A percentile compares a stretch with the other conserved stretches of the same genome.
These are phyloP conservation scores for Vombatus ursinus DNA, from an alignment of 2,113 vertebrate genomes.

Conservation along the genomic window DNA sequence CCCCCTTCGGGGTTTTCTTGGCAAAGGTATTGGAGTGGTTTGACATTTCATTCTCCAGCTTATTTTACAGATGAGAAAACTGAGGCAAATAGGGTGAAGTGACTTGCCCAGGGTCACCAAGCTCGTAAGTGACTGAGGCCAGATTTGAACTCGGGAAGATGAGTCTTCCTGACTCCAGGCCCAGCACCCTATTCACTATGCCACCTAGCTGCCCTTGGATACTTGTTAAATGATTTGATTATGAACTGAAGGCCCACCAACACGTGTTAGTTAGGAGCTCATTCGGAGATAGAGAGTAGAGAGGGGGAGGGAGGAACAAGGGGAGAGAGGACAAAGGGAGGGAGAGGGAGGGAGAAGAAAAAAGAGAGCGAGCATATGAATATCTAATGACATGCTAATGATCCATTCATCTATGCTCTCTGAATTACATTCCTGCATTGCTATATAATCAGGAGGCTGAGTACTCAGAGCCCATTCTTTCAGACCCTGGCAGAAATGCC, in stretches of 20 bases:
- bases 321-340: background rate
- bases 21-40: background rate
- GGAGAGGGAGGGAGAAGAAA: background rate
- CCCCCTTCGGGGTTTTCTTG: background rate
- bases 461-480: background rate
- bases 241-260: background rate
- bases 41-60: background rate
- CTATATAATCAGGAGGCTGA: constrained; percentile 10
- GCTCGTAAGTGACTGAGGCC: background rate
- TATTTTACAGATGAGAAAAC: background rate
- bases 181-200: background rate
- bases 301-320: background rate
- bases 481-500: constrained; percentile 9
- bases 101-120: background rate
- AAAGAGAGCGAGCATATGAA: background rate
- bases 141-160: background rate
- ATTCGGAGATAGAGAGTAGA: background rate
- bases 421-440: background rate
- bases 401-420: constrained; percentile 10
- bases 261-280: background rate
- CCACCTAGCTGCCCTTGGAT: background rate
- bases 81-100: background rate
- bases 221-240: background rate
- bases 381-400: background rate
- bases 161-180: background rate